Evolutionary conservation across 2,113 vertebrate genomes (phyloP).

Genomic region (Pontoporia blainvillei): DNA sequence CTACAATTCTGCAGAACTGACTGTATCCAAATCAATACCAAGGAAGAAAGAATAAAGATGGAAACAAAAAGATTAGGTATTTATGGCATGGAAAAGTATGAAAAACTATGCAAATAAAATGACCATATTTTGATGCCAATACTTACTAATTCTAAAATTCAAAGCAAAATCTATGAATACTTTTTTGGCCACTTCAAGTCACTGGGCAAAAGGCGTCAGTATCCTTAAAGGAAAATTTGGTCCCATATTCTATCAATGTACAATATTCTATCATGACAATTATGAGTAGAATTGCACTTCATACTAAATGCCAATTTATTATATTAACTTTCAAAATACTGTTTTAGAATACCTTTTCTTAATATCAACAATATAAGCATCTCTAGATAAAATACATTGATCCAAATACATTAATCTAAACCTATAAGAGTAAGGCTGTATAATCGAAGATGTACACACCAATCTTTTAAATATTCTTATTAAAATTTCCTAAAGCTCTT

Average conservation of each 20-base stretch:
- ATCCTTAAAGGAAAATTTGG: neutral
- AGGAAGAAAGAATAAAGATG: neutral
- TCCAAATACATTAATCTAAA: neutral
- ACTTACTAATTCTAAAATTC: conserved; percentile 12
- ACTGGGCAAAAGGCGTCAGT: neutral
- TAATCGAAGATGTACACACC: neutral
- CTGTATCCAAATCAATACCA: neutral
- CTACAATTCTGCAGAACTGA: neutral
- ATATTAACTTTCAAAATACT: conserved; percentile 7
- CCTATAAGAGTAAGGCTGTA: neutral
- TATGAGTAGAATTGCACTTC: neutral
- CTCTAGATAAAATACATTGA: neutral
- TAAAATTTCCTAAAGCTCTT: neutral
- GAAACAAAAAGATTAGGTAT: neutral
- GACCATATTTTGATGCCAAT: neutral
- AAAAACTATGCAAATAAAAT: neutral
- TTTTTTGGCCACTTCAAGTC: conserved; percentile 16
- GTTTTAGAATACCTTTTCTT: neutral
- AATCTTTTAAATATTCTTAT: neutral
- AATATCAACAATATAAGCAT: neutral
- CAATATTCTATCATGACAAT: neutral
- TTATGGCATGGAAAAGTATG: neutral
- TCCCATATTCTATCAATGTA: neutral
- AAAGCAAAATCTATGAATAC: conserved; percentile 2
- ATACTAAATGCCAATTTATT: neutral